Base-by-base conservation (phyloP, 2,888 invertebrate genomes). In the Parasteatoda lunata region DNA sequence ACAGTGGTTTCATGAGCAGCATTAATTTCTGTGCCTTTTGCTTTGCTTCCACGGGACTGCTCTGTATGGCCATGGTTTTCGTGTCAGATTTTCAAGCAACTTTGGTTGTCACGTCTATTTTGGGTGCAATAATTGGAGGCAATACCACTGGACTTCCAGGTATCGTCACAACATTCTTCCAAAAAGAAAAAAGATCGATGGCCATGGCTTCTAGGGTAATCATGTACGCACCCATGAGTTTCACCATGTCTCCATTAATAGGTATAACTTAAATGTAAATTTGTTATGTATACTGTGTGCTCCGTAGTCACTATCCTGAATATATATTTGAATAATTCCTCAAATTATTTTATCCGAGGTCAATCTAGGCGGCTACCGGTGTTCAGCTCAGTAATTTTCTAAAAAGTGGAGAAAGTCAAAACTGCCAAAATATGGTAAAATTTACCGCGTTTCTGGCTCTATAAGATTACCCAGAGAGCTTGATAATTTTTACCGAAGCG, bases 131-230 rank as follows among this genome's bases (percentile, higher is more conserved):
- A 30, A 66, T 51, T 49, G 77, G 77, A 1, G 77, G 77, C 0
- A 65, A 49, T 49, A 77, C 66, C 30, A 77, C 66, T 11, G 51
- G 65, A n/a, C 45, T 77, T 49, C 77, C 77, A 4, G 77, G 77
- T 3, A 77, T 77, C 45, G 66, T 77, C 5, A 77, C 66, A 3
- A 48, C 65, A 9, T 77, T 77, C 51, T 51, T 77, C n/a, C 13
- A 47, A n/a, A 77, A 77, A 9, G 77, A 77, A 7, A 4, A 65
- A 15, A 77, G 77, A 49, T 66, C 77, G 30, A 77, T 77, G 77
- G 77, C 77, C 66, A 77, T 77, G 77, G 77, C 77, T 8, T 77
- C 77, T 5, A 77, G 77, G 65, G 15, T 65, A 3, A 7, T 66
- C 13, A 47, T 77, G 15, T 65, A 77, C 51, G 68, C 77, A 15